Evolutionary conservation across 53 echinoderm and acorn worm genomes (phyloP).

Genomic region (Pentamera pediparva): DNA sequence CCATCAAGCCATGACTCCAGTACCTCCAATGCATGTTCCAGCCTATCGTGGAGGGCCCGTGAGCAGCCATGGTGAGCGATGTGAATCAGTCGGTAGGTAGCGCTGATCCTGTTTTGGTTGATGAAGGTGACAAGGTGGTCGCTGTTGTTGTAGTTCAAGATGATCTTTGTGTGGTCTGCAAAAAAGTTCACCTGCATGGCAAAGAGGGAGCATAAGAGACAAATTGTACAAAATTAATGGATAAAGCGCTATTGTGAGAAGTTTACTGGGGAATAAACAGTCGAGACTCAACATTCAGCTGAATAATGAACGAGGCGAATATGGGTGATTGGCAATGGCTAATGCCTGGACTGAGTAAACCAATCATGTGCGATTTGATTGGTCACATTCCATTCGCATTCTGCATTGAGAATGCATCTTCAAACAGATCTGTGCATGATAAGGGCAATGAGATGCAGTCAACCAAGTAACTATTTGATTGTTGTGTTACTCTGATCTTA

Average conservation of each 20-base stretch:
- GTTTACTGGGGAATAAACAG: background rate
- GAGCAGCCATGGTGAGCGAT: conserved; percentile 94
- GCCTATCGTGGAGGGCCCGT: conserved; percentile 54
- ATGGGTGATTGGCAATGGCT: too few relatives aligned
- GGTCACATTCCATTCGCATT: too few relatives aligned
- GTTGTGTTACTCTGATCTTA: too few relatives aligned
- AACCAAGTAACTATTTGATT: too few relatives aligned
- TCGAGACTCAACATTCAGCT: too few relatives aligned
- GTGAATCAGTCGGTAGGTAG: conserved; percentile 80
- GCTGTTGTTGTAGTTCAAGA: conserved; percentile 87
- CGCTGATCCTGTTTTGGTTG: conserved; percentile 72
- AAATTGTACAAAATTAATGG: background rate
- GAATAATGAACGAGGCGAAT: too few relatives aligned
- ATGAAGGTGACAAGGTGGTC: conserved; percentile 96
- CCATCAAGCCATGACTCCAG: conserved; percentile 74
- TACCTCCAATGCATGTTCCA: conserved; percentile 59
- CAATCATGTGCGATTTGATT: too few relatives aligned
- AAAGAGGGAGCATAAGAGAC: background rate
- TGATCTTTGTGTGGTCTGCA: conserved; percentile 94
- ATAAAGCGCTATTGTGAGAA: background rate
- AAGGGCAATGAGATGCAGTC: too few relatives aligned
- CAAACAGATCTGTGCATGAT: too few relatives aligned
- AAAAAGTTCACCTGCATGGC: conserved; percentile 77
- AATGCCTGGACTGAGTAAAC: too few relatives aligned
- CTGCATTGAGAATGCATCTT: too few relatives aligned